Conservation (phyloP, 2,888 invertebrate species). For the Athetis lepigone region DNA sequence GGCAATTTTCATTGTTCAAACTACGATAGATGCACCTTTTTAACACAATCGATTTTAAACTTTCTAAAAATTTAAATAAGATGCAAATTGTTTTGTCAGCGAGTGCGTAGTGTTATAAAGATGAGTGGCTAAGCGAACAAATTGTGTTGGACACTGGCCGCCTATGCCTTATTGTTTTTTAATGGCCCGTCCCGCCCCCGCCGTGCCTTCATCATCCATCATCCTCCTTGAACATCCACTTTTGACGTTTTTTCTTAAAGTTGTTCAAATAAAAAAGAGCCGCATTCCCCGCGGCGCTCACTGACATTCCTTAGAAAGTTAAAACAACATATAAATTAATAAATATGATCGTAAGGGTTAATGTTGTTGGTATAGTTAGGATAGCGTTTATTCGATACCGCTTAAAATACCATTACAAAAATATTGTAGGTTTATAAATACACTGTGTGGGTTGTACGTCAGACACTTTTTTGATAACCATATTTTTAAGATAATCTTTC, state of each 20-base stretch:
- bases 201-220: conserved; percentile 84
- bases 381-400: conserved; percentile 19
- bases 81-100: conserved; percentile 27
- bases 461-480: neutral
- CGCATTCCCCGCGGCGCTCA: conserved; percentile 84
- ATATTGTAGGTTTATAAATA: neutral
- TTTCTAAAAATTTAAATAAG: conserved; percentile 27
- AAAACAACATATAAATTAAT: conserved; percentile 87
- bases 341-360: conserved; percentile 71
- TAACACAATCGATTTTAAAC: conserved; percentile 27
- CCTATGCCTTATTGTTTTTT: conserved; percentile 88
- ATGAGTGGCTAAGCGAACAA: conserved; percentile 80
- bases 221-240: conserved; percentile 71
- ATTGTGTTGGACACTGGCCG: conserved; percentile 85
- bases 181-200: conserved; percentile 84
- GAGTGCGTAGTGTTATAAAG: conserved; percentile 76
- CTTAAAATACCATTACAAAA: conserved; percentile 38
- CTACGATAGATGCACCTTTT: conserved; percentile 55
- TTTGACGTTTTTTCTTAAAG: conserved; percentile 68
- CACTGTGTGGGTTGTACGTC: neutral
- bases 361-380: conserved; percentile 57
- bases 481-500: conserved; percentile 8
- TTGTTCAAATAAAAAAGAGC: conserved; percentile 78
- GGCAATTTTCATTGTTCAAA: conserved; percentile 72
- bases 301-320: conserved; percentile 81